Evolutionary conservation across 2,888 invertebrate genomes (phyloP).

Genomic region (Ectropis crepuscularia): DNA sequence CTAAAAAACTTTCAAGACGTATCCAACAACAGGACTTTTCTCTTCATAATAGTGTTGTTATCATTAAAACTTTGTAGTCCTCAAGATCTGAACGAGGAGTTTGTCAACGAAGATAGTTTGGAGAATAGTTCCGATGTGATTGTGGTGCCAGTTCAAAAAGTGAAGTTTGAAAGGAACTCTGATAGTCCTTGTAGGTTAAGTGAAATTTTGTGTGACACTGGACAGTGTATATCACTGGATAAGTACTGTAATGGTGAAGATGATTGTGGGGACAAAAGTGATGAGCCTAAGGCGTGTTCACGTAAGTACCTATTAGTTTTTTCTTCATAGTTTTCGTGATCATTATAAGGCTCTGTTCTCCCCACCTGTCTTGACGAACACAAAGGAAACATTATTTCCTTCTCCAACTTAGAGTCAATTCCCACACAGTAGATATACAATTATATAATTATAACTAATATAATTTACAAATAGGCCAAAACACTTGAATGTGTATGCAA

Average conservation of each 20-base stretch:
- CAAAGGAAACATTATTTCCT: too few relatives aligned
- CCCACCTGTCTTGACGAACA: too few relatives aligned
- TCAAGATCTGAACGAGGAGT: constrained; percentile 75
- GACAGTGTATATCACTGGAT: constrained; percentile 89
- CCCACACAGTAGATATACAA: too few relatives aligned
- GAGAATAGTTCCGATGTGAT: constrained; percentile 59
- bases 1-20: constrained; percentile 66
- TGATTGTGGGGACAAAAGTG: constrained; percentile 91
- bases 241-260: constrained; percentile 91
- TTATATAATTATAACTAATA: too few relatives aligned
- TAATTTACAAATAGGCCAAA: too few relatives aligned
- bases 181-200: constrained; percentile 82
- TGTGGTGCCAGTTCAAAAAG: constrained; percentile 64
- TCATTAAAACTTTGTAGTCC: constrained; percentile 77
- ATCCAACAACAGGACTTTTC: constrained; percentile 70
- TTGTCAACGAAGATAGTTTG: constrained; percentile 71
- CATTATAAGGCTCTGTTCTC: too few relatives aligned
- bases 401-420: too few relatives aligned
- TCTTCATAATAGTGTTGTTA: constrained; percentile 74
- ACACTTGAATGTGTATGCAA: too few relatives aligned
- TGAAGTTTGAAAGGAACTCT: constrained; percentile 62
- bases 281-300: constrained; percentile 90
- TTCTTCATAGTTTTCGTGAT: background rate
- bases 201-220: constrained; percentile 86
- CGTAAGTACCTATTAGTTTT: constrained; percentile 86